Evolutionary conservation across 1,140 invertebrate genomes (phyloP).

Genomic region (Pseudomyrmex flavicornis): DNA sequence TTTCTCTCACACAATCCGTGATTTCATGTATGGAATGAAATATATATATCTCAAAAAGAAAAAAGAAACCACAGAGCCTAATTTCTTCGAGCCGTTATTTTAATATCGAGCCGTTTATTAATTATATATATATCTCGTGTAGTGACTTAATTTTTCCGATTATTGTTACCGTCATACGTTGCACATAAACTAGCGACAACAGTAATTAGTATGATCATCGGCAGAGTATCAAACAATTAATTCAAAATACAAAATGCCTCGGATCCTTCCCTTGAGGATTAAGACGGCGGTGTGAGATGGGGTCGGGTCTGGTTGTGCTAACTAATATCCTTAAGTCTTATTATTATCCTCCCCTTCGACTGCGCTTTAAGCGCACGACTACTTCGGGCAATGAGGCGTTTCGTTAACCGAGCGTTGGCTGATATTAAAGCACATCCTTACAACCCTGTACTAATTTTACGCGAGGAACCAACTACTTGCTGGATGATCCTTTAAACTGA

Average conservation of each 20-base stretch:
- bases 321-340: conserved; percentile 82
- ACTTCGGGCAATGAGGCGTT: conserved; percentile 60
- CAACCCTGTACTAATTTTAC: conserved; percentile 74
- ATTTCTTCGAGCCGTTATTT: too few species aligned
- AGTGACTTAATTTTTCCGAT: not conserved
- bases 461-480: conserved; percentile 55
- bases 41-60: not conserved
- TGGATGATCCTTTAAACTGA: conserved; percentile 73
- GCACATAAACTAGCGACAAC: conserved; percentile 36
- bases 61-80: too few species aligned
- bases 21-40: not conserved
- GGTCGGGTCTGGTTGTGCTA: conserved; percentile 70
- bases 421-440: conserved; percentile 78
- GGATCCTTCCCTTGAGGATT: conserved; percentile 51
- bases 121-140: not conserved
- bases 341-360: conserved; percentile 74
- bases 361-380: conserved; percentile 60
- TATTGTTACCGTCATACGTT: not conserved
- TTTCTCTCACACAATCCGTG: not conserved
- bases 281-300: conserved; percentile 48
- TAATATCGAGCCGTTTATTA: too few species aligned
- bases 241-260: conserved; percentile 44
- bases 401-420: conserved; percentile 58
- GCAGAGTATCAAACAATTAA: conserved; percentile 80
- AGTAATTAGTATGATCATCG: conserved; percentile 50